These are phyloP conservation scores for Coenobita brevimanus DNA, from an alignment of 1,140 invertebrate species.

Conservation along the genomic window DNA sequence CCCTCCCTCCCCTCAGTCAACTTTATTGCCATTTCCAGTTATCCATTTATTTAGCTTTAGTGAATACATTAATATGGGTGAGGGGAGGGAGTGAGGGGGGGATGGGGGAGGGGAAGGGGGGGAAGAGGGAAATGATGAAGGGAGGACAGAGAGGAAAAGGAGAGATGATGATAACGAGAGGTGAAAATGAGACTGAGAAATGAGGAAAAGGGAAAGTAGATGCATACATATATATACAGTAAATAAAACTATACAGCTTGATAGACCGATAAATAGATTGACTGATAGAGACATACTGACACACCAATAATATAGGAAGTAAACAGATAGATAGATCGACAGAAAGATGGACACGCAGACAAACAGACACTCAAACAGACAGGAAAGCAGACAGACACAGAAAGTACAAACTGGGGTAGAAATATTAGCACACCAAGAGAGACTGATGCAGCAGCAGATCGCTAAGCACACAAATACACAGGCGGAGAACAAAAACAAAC, in stretches of 20 bases:
- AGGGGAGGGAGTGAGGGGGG: neutral
- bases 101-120: neutral
- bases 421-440: too few relatives aligned
- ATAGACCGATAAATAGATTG: too few relatives aligned
- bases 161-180: neutral
- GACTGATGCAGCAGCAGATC: too few relatives aligned
- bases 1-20: neutral
- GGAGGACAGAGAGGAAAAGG: neutral
- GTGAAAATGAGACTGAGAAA: slow-evolving; percentile 11
- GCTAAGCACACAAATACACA: too few relatives aligned
- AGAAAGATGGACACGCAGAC: too few relatives aligned
- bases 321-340: too few relatives aligned
- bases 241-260: neutral
- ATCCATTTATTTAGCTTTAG: slow-evolving; percentile 11
- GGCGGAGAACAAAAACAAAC: too few relatives aligned
- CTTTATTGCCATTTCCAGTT: slow-evolving; percentile 36
- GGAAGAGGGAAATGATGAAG: neutral
- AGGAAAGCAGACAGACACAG: too few relatives aligned
- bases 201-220: neutral
- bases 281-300: neutral
- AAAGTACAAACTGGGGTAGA: too few relatives aligned
- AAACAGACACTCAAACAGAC: too few relatives aligned
- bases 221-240: neutral
- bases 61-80: neutral
- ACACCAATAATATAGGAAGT: neutral